Percentiles rank a stretch among this genome's conserved stretches.
phyloP scores from a whole-genome alignment of 1,140 invertebrate genomes.

The Heterodera carotae region DNA sequence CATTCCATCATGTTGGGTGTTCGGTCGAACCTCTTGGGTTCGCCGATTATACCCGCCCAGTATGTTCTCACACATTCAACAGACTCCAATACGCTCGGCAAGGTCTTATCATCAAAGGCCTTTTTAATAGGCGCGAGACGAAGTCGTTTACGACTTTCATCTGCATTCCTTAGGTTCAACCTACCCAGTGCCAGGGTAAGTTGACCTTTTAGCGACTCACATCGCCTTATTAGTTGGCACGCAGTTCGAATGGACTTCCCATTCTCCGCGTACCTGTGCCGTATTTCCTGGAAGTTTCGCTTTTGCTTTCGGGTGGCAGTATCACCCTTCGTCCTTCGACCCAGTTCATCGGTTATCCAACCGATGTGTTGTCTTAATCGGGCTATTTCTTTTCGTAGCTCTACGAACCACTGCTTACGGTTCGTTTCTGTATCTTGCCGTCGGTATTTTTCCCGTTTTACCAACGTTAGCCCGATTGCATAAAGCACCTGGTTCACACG shows the following conservation, averaged over 20 bases:
- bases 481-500: background rate
- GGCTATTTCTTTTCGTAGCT: background rate
- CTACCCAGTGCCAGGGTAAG: background rate
- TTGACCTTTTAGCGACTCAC: slow-evolving; percentile 14
- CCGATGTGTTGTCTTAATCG: background rate
- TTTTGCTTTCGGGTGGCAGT: background rate
- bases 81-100: background rate
- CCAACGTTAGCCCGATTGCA: background rate
- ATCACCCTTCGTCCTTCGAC: background rate
- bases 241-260: background rate
- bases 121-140: background rate
- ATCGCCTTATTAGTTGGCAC: background rate
- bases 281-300: background rate
- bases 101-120: background rate
- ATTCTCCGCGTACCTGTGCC: slow-evolving; percentile 1
- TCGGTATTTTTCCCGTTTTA: background rate
- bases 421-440: background rate
- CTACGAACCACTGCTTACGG: background rate
- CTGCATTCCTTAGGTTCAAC: background rate
- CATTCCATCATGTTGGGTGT: background rate
- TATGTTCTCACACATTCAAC: background rate
- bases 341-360: background rate
- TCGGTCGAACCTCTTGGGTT: background rate
- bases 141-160: background rate
- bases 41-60: background rate